phyloP scores from a whole-genome alignment of 2,113 vertebrate species.

The Clinocottus analis region DNA sequence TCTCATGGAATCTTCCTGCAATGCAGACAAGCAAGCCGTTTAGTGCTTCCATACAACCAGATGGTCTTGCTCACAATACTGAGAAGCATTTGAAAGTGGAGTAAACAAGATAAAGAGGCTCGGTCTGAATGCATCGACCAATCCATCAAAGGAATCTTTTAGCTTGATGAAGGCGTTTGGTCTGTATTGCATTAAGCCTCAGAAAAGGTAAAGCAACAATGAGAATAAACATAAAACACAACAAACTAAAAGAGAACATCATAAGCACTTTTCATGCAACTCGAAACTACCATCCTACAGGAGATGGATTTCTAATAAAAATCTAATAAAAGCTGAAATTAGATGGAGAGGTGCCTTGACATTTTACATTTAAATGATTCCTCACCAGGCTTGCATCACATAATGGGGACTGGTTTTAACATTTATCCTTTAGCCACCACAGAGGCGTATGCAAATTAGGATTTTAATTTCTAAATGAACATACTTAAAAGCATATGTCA shows the following conservation, averaged over 20 bases:
- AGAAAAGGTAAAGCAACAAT: slow-evolving; percentile 28
- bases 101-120: slow-evolving; percentile 55
- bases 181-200: slow-evolving; percentile 22
- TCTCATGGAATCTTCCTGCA: slow-evolving; percentile 20
- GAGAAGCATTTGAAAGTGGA: slow-evolving; percentile 24
- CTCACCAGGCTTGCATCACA: slow-evolving; percentile 11
- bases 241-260: slow-evolving; percentile 14
- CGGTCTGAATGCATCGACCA: slow-evolving; percentile 33
- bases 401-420: slow-evolving; percentile 31
- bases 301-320: slow-evolving; percentile 51
- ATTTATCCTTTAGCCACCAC: slow-evolving; percentile 32
- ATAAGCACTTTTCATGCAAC: slow-evolving; percentile 14
- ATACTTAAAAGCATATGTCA: slow-evolving; percentile 23
- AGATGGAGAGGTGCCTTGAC: slow-evolving; percentile 40
- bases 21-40: slow-evolving; percentile 39
- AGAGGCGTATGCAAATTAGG: slow-evolving; percentile 17
- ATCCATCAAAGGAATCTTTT: slow-evolving; percentile 42
- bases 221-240: slow-evolving; percentile 7
- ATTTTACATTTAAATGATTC: slow-evolving; percentile 42
- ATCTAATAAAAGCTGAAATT: slow-evolving; percentile 37
- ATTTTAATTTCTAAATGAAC: slow-evolving; percentile 31
- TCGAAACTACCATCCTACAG: slow-evolving; percentile 13
- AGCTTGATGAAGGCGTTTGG: slow-evolving; percentile 33
- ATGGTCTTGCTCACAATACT: slow-evolving; percentile 41
- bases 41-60: slow-evolving; percentile 39